Percentiles rank a stretch among this genome's conserved stretches.
Evolutionary conservation across 2,113 vertebrate genomes (phyloP).

Genomic region (Polypterus senegalus): DNA sequence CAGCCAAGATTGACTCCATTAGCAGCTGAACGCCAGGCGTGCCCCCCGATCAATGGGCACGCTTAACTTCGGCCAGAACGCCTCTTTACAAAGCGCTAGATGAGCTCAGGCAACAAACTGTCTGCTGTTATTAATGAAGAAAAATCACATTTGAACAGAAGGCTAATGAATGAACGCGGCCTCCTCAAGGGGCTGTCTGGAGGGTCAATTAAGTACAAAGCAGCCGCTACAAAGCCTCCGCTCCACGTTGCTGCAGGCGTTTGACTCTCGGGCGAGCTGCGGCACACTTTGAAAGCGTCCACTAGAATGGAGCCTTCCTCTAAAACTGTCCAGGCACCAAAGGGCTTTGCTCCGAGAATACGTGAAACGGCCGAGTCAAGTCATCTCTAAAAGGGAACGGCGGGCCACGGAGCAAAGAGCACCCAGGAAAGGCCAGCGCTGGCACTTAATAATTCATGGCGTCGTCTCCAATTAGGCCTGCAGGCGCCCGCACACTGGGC

Average conservation of each 20-base stretch:
- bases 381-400: too few species aligned
- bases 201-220: constrained; percentile 33
- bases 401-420: too few species aligned
- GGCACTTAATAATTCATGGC: too few species aligned
- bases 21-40: not conserved
- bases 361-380: too few species aligned
- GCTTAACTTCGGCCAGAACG: constrained; percentile 1
- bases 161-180: constrained; percentile 26
- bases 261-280: not conserved
- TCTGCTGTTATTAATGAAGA: constrained; percentile 7
- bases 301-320: too few species aligned
- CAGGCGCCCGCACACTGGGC: too few species aligned
- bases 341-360: too few species aligned
- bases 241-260: not conserved
- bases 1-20: not conserved
- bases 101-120: constrained; percentile 2
- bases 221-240: constrained; percentile 30
- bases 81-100: not conserved
- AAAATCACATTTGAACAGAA: constrained; percentile 5
- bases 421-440: too few species aligned
- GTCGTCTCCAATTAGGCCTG: too few species aligned
- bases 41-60: not conserved
- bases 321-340: too few species aligned
- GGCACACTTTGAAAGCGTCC: too few species aligned
- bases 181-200: constrained; percentile 19